Evolutionary conservation across 2,888 invertebrate genomes (phyloP).

Genomic region (Perdita meconis): DNA sequence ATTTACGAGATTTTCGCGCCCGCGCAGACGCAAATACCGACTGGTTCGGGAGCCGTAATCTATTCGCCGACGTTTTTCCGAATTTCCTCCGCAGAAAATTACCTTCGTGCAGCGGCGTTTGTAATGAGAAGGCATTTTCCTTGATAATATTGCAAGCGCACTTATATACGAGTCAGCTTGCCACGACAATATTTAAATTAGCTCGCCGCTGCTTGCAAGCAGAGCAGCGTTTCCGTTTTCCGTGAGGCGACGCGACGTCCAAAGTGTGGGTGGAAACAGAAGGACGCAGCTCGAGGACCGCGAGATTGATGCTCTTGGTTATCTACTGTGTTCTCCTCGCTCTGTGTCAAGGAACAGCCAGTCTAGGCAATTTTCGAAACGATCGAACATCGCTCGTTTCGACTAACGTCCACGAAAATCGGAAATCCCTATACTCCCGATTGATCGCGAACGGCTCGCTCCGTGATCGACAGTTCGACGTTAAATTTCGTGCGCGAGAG

Average conservation of each 20-base stretch:
- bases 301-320: neutral
- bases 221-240: slow-evolving; percentile 2
- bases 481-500: slow-evolving; percentile 35
- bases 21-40: neutral
- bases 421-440: slow-evolving; percentile 1
- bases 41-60: neutral
- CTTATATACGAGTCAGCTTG: too few species aligned
- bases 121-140: too few species aligned
- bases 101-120: too few species aligned
- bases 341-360: neutral
- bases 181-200: slow-evolving; percentile 29
- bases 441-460: slow-evolving; percentile 27
- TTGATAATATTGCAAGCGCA: too few species aligned
- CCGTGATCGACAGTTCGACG: neutral
- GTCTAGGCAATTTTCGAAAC: too few species aligned
- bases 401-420: slow-evolving; percentile 8
- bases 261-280: slow-evolving; percentile 7
- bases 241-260: slow-evolving; percentile 23
- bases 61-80: neutral
- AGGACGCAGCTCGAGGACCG: neutral
- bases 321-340: neutral
- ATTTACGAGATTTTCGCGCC: slow-evolving; percentile 53
- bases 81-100: neutral
- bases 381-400: neutral
- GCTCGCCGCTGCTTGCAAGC: neutral